Evolutionary conservation across 2,797 vertebrate genomes (phyloP), one percentile per base, ranked within the genome.

Genomic region (Morelia viridis): DNA sequence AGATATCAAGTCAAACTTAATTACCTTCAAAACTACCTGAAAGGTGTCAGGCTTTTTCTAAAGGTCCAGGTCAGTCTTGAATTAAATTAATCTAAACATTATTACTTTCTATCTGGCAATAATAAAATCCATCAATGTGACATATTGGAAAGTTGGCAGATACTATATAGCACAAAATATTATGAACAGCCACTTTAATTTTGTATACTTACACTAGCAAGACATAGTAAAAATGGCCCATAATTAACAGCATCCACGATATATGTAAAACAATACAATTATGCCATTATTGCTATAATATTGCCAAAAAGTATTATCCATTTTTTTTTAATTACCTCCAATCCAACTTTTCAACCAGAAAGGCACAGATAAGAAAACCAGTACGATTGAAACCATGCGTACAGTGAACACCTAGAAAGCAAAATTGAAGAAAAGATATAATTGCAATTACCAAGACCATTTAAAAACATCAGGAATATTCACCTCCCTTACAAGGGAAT

Each of bases 301-400:
- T 80, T 11, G 9, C 35, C 35, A 24, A 80, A 46, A 41, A 22
- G 9, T 71, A 12, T 71, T 35, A 19, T 41, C n/a, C 8, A 6
- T 53, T 68, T 76, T 80, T n/a, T 80, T 10, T n/a, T n/a, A 96
- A 93, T 98, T 98, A 99, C 99, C 99, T 99, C 99, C 99, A 99
- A 97, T 99, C 99, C 98, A 99, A 97, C 96, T 99, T 99, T 97
- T 99, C 99, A 10, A 99, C 99, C 97, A 99, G 97, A 98, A 98
- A 99, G 85, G 99, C 99, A 97, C 99, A 99, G 96, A 99, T 98
- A 96, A 99, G 98, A 96, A 99, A 99, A 94, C 99, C 99, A 19
- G 99, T 99, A 93, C 99, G 98, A 92, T 99, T 99, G 97, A 99
- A 99, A 96, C 99, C 99, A 94, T 99, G 99, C 3, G 99, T 99